Evolutionary conservation across 2,888 invertebrate genomes (phyloP), one percentile per base, ranked within the genome.

Genomic region (Pristionchus entomophagus): DNA sequence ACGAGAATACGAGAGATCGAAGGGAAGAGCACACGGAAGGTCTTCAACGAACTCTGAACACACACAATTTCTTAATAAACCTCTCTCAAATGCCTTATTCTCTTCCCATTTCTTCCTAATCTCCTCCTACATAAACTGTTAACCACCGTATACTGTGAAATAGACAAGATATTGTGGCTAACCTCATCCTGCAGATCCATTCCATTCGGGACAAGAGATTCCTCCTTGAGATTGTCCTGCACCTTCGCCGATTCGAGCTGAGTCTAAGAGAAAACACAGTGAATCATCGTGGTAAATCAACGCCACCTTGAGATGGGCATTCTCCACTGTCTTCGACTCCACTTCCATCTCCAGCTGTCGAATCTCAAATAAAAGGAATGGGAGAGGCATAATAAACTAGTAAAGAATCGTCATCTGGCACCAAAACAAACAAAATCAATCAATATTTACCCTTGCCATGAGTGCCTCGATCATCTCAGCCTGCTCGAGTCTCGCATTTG

Each of bases 11-110:
- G 56, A 59, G 56, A n/a, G 56, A 59, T 26, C 22, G 10, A 26
- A 59, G 56, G 56, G n/a, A 59, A n/a, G n/a, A 59, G 56, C 19
- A 59, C n/a, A 59, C 56, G 56, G n/a, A 59, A 59, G n/a, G 56
- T 59, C 56, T 59, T 59, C 22, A n/a, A 22, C 26, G 22, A 22
- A 59, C 56, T 26, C 56, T 59, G 8, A n/a, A 59, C 8, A 10
- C 56, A 59, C 8, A 22, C 26, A 17, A 10, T 51, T n/a, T n/a
- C n/a, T n/a, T n/a, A n/a, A n/a, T n/a, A n/a, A n/a, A n/a, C n/a
- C n/a, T n/a, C n/a, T n/a, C n/a, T n/a, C n/a, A n/a, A n/a, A n/a
- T n/a, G n/a, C n/a, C n/a, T n/a, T n/a, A n/a, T n/a, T n/a, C n/a
- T n/a, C n/a, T n/a, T n/a, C n/a, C n/a, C n/a, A n/a, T n/a, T n/a